Conservation (phyloP, 64 coral and sea anemone genomes). For the Trachythela sp. region DNA sequence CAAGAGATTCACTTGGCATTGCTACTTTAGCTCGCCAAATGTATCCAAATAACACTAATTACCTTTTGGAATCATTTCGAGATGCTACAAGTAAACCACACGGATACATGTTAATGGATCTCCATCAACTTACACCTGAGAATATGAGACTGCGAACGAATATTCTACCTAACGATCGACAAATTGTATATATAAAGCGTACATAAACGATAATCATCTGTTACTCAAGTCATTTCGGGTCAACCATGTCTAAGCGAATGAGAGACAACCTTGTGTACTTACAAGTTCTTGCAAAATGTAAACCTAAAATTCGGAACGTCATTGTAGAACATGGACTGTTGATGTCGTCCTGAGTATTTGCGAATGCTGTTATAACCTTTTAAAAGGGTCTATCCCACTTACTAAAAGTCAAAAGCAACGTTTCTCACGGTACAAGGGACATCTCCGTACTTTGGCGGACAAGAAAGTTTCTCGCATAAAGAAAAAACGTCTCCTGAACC, state of each 20-base stretch:
- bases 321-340: neutral
- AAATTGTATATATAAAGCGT: slow-evolving; percentile 11
- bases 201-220: no score
- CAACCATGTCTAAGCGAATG: neutral
- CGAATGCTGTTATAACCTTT: slow-evolving; percentile 19
- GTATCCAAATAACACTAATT: neutral
- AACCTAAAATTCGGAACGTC: slow-evolving; percentile 28
- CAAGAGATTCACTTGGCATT: neutral
- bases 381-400: slow-evolving; percentile 32
- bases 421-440: slow-evolving; percentile 31
- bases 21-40: neutral
- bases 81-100: neutral
- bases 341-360: slow-evolving; percentile 11
- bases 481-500: neutral
- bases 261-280: neutral
- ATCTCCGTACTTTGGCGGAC: neutral
- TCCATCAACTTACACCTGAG: neutral
- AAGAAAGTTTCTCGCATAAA: slow-evolving; percentile 4
- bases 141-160: neutral
- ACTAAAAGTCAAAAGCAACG: slow-evolving; percentile 13
- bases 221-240: neutral
- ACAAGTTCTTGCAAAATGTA: neutral
- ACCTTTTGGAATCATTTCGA: neutral
- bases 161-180: neutral
- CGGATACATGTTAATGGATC: neutral